A percentile compares a stretch with the other conserved stretches of the same genome.
Evolutionary conservation across 2,797 vertebrate species (phyloP).

Genomic region (Selene dorsalis): DNA sequence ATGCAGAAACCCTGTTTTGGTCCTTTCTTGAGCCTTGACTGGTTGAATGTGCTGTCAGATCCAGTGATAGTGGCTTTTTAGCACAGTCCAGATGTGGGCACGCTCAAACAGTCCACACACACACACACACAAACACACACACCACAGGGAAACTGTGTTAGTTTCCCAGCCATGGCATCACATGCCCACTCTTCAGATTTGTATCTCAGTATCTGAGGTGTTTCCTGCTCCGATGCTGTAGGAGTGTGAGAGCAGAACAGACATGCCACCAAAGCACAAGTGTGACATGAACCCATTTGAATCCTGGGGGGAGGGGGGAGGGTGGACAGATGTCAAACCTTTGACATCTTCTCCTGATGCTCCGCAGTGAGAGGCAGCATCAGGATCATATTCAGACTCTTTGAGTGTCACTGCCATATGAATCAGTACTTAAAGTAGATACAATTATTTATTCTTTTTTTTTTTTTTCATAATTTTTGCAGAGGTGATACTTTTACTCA

Average conservation of each 20-base stretch:
- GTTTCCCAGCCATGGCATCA: background rate
- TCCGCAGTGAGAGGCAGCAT: constrained; percentile 46
- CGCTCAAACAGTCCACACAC: constrained; percentile 10
- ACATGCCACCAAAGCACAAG: constrained; percentile 64
- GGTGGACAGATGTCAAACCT: constrained; percentile 36
- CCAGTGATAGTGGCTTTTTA: background rate
- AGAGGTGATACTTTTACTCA: constrained; percentile 88
- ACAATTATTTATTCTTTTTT: constrained; percentile 92
- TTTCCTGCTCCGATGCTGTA: constrained; percentile 27
- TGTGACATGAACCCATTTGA: constrained; percentile 19
- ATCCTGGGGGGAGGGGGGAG: constrained; percentile 19
- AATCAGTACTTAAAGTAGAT: constrained; percentile 84
- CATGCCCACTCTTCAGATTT: background rate
- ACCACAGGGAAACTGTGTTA: background rate
- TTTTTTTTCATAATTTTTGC: constrained; percentile 81
- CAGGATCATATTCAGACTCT: constrained; percentile 57
- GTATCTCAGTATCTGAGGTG: constrained; percentile 8
- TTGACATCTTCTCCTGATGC: constrained; percentile 26
- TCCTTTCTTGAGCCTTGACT: constrained; percentile 5
- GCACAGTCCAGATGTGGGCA: constrained; percentile 11
- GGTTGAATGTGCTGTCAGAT: constrained; percentile 16
- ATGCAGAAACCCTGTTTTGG: constrained; percentile 34
- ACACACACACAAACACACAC: background rate
- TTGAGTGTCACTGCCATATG: constrained; percentile 78
- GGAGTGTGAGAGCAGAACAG: constrained; percentile 1